Percentiles rank a stretch among this genome's conserved stretches.
Evolutionary conservation across 1,140 invertebrate genomes (phyloP).

Genomic region (Tetranychus cinnabarinus): DNA sequence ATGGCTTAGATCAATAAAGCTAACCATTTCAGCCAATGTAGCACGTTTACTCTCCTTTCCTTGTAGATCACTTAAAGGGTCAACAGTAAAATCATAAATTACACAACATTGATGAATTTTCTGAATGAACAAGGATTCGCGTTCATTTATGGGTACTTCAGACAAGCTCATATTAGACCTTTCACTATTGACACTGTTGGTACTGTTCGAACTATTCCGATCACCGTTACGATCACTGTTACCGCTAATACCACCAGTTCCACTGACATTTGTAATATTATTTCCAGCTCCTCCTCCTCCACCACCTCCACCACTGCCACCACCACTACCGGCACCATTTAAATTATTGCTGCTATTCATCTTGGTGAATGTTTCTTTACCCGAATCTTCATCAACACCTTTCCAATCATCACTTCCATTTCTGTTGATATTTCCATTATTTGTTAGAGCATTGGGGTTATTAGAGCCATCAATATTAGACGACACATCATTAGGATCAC

Average conservation of each 20-base stretch:
- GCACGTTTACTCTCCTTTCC: slow-evolving; percentile 96
- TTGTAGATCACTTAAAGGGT: slow-evolving; percentile 96
- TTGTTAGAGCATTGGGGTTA: too few species aligned
- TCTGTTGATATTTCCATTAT: too few species aligned
- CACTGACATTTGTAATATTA: too few species aligned
- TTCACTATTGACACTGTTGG: too few species aligned
- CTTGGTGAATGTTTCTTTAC: background rate
- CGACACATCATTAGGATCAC: too few species aligned
- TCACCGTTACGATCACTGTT: background rate
- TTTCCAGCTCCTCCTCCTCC: too few species aligned
- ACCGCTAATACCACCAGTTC: background rate
- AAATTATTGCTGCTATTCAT: background rate
- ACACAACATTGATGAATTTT: slow-evolving; percentile 93
- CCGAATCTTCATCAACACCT: too few species aligned
- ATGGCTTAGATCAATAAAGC: slow-evolving; percentile 66
- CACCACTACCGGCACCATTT: too few species aligned
- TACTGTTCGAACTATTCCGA: too few species aligned
- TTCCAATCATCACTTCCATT: too few species aligned
- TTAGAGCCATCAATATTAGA: too few species aligned
- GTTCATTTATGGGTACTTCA: background rate
- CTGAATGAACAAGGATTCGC: slow-evolving; percentile 78
- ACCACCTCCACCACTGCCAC: too few species aligned
- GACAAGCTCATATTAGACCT: background rate
- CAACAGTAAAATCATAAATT: slow-evolving; percentile 91
- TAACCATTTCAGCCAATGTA: slow-evolving; percentile 93